Conservation (phyloP, 2,797 vertebrate species). For the Chloroceryle inda region DNA sequence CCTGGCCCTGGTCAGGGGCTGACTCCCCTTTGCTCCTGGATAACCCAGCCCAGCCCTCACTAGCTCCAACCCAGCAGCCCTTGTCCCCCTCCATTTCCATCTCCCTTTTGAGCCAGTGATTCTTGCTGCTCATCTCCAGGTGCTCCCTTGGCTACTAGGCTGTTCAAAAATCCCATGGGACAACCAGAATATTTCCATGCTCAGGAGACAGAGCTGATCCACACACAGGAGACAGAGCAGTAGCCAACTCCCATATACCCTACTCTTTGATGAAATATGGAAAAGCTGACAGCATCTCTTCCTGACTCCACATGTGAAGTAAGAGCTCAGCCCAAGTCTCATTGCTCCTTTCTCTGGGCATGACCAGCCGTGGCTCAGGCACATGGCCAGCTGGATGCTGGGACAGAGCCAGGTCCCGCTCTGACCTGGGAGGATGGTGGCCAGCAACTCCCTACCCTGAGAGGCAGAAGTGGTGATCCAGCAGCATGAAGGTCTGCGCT, state of each 20-base stretch:
- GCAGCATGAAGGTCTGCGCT: not conserved
- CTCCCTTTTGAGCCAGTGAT: not conserved
- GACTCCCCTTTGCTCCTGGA: not conserved
- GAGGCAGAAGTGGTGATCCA: not conserved
- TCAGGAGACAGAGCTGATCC: not conserved
- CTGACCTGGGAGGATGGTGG: not conserved
- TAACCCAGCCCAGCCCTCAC: not conserved
- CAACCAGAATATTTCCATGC: not conserved
- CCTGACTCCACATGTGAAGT: not conserved
- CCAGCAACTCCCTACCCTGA: not conserved
- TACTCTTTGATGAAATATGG: not conserved
- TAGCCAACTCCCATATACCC: not conserved
- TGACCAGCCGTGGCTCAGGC: not conserved
- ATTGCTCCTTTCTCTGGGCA: not conserved
- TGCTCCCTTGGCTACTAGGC: not conserved
- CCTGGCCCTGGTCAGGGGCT: not conserved
- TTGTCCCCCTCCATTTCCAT: not conserved
- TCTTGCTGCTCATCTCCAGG: not conserved
- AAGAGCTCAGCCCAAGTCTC: not conserved
- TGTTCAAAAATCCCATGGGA: not conserved
- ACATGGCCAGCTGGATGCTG: rapidly evolving
- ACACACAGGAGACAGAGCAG: not conserved
- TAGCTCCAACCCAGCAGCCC: not conserved
- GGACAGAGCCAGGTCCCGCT: not conserved
- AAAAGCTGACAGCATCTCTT: not conserved